Percentiles rank a stretch among this genome's conserved stretches.
These are phyloP conservation scores for Microcebus tavaratra DNA, from an alignment of 2,113 vertebrate species.

Conservation along the genomic window DNA sequence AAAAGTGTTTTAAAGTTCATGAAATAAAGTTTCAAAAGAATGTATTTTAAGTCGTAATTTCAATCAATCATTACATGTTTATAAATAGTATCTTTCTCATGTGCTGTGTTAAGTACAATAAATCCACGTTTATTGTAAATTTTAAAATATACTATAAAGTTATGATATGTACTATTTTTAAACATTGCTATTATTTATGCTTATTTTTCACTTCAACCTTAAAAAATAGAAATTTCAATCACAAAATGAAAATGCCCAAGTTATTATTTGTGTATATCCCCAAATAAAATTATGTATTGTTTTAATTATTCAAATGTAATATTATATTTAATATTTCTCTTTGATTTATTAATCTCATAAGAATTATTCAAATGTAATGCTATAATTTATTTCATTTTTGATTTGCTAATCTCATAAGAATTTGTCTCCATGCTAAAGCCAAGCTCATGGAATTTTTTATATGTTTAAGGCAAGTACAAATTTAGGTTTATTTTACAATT, in stretches of 20 bases:
- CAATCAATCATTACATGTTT: neutral
- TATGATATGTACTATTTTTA: neutral
- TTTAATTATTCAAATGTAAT: neutral
- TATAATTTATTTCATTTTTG: constrained; percentile 9
- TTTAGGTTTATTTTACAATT: constrained; percentile 57
- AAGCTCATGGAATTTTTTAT: neutral
- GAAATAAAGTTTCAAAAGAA: neutral
- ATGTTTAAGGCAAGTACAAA: constrained; percentile 24
- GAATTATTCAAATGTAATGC: neutral
- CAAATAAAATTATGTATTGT: constrained; percentile 3
- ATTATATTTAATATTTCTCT: neutral
- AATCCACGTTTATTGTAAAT: neutral
- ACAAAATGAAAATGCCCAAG: neutral
- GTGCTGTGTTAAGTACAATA: neutral
- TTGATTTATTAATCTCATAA: constrained; percentile 36
- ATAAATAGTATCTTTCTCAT: neutral
- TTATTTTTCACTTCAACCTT: constrained; percentile 33
- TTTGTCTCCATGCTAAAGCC: neutral
- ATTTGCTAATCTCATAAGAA: constrained; percentile 5
- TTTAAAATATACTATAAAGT: neutral
- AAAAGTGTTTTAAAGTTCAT: constrained; percentile 14
- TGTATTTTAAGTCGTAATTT: constrained; percentile 15
- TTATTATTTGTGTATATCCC: neutral
- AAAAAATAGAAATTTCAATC: constrained; percentile 18
- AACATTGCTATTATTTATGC: neutral